phyloP scores from a whole-genome alignment of 2,113 vertebrate species.

The Planiliza haematocheilus region DNA sequence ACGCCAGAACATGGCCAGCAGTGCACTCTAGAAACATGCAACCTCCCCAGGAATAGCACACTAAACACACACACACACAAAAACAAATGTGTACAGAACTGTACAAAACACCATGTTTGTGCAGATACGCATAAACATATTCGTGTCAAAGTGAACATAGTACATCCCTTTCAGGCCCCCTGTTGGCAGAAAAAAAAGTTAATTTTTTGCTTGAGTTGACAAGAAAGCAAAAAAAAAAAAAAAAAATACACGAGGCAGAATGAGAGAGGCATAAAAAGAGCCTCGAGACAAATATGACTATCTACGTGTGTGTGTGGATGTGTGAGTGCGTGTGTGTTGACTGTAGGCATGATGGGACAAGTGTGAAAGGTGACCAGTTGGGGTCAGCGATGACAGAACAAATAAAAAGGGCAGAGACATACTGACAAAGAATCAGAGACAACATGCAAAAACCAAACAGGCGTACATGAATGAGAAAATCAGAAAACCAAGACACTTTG shows the following conservation, averaged over 20 bases:
- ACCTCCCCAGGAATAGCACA: not conserved
- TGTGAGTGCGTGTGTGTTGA: not conserved
- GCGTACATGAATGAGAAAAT: slow-evolving; percentile 6
- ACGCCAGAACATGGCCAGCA: not conserved
- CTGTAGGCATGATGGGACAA: slow-evolving; percentile 21
- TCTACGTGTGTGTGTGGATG: not conserved
- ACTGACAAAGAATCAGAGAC: slow-evolving; percentile 28
- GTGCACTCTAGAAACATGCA: not conserved
- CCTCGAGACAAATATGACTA: slow-evolving; percentile 33
- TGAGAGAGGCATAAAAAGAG: slow-evolving; percentile 29
- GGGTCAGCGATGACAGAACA: slow-evolving; percentile 42
- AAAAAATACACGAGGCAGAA: slow-evolving; percentile 21
- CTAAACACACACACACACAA: not conserved
- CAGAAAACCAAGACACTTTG: slow-evolving; percentile 6
- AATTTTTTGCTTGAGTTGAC: slow-evolving; percentile 54
- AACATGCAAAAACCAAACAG: slow-evolving; percentile 25
- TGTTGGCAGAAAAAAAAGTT: slow-evolving; percentile 47
- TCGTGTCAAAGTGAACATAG: slow-evolving; percentile 23
- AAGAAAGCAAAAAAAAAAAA: no score
- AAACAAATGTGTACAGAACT: not conserved
- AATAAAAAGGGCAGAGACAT: slow-evolving; percentile 42
- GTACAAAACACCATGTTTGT: slow-evolving; percentile 1
- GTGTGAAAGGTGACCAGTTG: slow-evolving; percentile 53
- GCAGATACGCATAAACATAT: slow-evolving; percentile 34
- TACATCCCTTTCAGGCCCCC: slow-evolving; percentile 15